These are phyloP conservation scores for Pangasius larnaudii DNA, from an alignment of 2,797 vertebrate species.

Conservation along the genomic window DNA sequence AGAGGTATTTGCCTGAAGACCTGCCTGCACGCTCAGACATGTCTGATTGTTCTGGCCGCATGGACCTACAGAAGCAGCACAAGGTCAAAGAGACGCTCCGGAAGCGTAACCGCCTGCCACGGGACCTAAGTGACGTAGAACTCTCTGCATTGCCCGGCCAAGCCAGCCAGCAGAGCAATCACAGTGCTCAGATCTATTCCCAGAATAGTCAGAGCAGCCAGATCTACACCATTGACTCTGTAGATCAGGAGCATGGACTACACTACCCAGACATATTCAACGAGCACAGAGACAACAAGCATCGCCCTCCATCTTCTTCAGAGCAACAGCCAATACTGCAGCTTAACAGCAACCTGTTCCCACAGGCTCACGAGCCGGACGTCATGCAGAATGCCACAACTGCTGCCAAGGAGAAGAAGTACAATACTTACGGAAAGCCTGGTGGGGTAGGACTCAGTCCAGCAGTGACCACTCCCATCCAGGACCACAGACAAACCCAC, in stretches of 20 bases:
- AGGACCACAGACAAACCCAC: constrained; percentile 80
- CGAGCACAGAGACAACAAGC: constrained; percentile 76
- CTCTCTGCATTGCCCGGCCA: constrained; percentile 82
- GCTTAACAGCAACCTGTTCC: constrained; percentile 82
- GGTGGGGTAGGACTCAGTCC: constrained; percentile 61
- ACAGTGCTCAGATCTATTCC: constrained; percentile 64
- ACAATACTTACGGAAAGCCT: constrained; percentile 78
- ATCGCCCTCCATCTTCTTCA: constrained; percentile 41
- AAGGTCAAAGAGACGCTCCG: constrained; percentile 86
- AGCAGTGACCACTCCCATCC: constrained; percentile 47
- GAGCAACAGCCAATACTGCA: constrained; percentile 67
- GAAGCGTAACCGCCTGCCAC: constrained; percentile 78
- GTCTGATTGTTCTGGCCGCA: constrained; percentile 83
- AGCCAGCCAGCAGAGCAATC: constrained; percentile 76
- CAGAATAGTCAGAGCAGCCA: constrained; percentile 76
- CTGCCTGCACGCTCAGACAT: constrained; percentile 86
- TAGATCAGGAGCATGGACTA: constrained; percentile 83
- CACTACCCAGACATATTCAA: constrained; percentile 84
- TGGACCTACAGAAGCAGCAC: constrained; percentile 68
- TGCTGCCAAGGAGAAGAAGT: constrained; percentile 76
- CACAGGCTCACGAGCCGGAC: constrained; percentile 70
- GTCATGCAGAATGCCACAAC: constrained; percentile 52
- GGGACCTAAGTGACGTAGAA: constrained; percentile 82
- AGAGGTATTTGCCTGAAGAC: constrained; percentile 93
- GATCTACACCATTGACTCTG: constrained; percentile 91